Base-by-base conservation (phyloP, 1,140 invertebrate genomes). In the Euborellia annulipes region DNA sequence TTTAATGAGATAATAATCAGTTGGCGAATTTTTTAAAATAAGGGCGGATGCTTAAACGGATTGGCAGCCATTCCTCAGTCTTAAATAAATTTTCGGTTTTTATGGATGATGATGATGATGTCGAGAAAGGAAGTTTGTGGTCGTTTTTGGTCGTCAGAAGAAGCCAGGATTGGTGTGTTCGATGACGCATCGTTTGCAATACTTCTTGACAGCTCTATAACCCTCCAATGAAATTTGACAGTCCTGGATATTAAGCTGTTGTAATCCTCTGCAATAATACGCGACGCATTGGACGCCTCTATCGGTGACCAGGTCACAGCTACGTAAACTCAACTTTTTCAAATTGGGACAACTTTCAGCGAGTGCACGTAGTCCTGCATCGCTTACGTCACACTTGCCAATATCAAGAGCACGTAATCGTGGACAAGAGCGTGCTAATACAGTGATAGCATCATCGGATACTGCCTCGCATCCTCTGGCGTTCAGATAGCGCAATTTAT, bases 161-260 rank as follows among this genome's bases (percentile, higher is more conserved):
- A 94, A 90, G 19, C 85, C 87, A 37, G 88, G 88, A 66, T 94
- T 92, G 0, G 87, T 92, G 56, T 94, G 88, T 62, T 93, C 88
- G 52, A 93, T 93, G 43, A 93, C 81, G 62, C 88, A 92, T 51
- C 83, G 65, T 55, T 86, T 82, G 60, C 88, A 92, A 58, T 85
- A 89, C 56, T 84, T 85, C 59, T 91, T 91, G 14, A 94, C 85
- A 2, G 85, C 84, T 53, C 83, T 68, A 60, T 91, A 93, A 0
- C 88, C 88, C 55, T 90, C 76, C 20, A 85, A 64, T 0, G 86
- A 85, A 41, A 91, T 81, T 51, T 81, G 78, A 52, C 87, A 91
- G 62, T 92, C 88, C 57, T 91, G 87, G 44, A 93, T 90, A 58
- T 92, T 92, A 0, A 93, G 67, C 56, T 91, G 87, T 43, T 86